A percentile compares a stretch with the other conserved stretches of the same genome.
These are phyloP conservation scores for Picathartes gymnocephalus DNA, from an alignment of 2,113 vertebrate genomes.

Conservation along the genomic window DNA sequence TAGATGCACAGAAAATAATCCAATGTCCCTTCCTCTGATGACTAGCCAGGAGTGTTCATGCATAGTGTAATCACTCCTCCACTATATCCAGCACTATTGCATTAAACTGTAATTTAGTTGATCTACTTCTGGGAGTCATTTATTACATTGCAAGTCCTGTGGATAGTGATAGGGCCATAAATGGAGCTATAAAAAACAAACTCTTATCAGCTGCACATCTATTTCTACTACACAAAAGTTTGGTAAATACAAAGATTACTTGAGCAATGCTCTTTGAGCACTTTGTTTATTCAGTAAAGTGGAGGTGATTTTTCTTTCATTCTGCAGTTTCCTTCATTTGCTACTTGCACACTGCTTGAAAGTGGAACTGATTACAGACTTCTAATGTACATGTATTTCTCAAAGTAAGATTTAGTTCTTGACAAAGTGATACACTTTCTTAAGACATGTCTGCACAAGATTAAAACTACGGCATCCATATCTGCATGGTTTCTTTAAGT, in stretches of 20 bases:
- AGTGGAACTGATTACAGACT: background rate
- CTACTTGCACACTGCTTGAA: background rate
- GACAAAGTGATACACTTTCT: background rate
- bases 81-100: background rate
- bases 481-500: background rate
- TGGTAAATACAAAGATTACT: constrained; percentile 12
- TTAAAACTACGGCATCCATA: background rate
- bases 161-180: background rate
- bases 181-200: background rate
- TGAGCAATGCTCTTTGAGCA: background rate
- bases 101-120: constrained; percentile 37
- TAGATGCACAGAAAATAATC: background rate
- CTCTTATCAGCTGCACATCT: constrained; percentile 1
- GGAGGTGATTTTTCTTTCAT: constrained; percentile 15
- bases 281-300: background rate
- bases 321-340: background rate
- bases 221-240: background rate
- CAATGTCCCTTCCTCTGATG: background rate
- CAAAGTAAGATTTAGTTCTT: background rate
- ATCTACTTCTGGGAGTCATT: constrained; percentile 19
- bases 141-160: background rate
- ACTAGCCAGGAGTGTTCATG: background rate
- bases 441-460: background rate
- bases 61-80: background rate
- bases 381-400: background rate